phyloP scores from a whole-genome alignment of 2,888 invertebrate species.

The Achlya flavicornis region DNA sequence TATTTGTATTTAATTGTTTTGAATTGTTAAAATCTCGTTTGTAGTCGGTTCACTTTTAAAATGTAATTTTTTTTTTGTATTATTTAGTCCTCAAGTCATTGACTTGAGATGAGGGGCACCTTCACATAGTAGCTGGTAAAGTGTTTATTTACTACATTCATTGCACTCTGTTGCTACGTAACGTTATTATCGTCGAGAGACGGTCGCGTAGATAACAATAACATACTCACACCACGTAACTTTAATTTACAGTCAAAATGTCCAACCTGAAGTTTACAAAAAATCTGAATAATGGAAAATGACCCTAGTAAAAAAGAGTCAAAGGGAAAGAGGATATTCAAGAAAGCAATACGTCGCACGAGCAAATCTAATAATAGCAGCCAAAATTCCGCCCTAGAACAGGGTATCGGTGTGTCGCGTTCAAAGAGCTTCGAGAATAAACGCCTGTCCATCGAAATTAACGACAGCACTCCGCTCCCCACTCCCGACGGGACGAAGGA shows the following conservation, averaged over 20 bases:
- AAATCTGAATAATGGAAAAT: conserved; percentile 77
- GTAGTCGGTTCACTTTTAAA: conserved; percentile 48
- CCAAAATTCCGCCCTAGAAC: conserved; percentile 56
- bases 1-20: conserved; percentile 15
- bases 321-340: conserved; percentile 75
- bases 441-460: conserved; percentile 51
- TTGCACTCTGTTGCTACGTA: background rate
- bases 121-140: conserved; percentile 57
- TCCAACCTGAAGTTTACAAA: conserved; percentile 48
- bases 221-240: conserved; percentile 14
- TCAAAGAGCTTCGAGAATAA: conserved; percentile 71
- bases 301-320: conserved; percentile 79
- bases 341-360: conserved; percentile 71
- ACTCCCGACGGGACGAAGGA: conserved; percentile 60
- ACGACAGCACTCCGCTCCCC: conserved; percentile 60
- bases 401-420: conserved; percentile 52
- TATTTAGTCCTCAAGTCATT: conserved; percentile 53
- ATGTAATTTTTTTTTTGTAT: conserved; percentile 51
- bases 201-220: background rate
- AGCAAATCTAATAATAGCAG: conserved; percentile 68
- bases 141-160: conserved; percentile 30
- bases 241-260: conserved; percentile 69
- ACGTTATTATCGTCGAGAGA: background rate
- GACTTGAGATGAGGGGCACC: conserved; percentile 62
- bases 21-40: conserved; percentile 22